These are phyloP conservation scores for Norana najaformis DNA, from an alignment of 2,888 invertebrate species.

Conservation along the genomic window DNA sequence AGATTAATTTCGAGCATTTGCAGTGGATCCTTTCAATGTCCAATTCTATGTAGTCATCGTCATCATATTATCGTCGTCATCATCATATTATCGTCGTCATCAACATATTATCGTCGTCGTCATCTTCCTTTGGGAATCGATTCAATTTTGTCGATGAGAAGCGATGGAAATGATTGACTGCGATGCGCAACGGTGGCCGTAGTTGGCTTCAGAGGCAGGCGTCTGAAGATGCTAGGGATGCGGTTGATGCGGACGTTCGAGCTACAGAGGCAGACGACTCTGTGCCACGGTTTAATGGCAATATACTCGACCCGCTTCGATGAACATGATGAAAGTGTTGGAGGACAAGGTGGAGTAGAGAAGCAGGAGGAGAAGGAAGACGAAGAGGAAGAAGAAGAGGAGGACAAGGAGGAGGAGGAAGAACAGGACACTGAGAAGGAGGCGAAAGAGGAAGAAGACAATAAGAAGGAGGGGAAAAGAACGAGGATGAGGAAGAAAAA, in stretches of 20 bases:
- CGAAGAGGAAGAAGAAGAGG: neutral
- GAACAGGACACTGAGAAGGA: no score
- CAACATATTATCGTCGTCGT: neutral
- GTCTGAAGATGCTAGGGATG: neutral
- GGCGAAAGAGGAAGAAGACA: no score
- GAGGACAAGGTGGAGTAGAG: neutral
- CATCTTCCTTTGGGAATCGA: conserved; percentile 18
- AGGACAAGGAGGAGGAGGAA: no score
- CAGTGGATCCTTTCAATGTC: neutral
- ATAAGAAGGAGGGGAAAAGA: no score
- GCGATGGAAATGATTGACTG: neutral
- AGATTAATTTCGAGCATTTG: no score
- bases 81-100: neutral
- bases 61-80: no score
- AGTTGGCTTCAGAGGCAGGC: neutral
- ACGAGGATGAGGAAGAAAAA: no score
- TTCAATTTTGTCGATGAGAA: conserved; percentile 14
- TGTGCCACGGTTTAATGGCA: neutral
- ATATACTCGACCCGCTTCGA: neutral
- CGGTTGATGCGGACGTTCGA: neutral
- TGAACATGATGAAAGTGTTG: neutral
- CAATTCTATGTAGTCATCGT: no score
- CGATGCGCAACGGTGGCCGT: neutral
- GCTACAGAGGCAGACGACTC: neutral
- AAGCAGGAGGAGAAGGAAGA: neutral